These are phyloP conservation scores for Fregetta grallaria DNA, from an alignment of 2,113 vertebrate species.

Conservation along the genomic window DNA sequence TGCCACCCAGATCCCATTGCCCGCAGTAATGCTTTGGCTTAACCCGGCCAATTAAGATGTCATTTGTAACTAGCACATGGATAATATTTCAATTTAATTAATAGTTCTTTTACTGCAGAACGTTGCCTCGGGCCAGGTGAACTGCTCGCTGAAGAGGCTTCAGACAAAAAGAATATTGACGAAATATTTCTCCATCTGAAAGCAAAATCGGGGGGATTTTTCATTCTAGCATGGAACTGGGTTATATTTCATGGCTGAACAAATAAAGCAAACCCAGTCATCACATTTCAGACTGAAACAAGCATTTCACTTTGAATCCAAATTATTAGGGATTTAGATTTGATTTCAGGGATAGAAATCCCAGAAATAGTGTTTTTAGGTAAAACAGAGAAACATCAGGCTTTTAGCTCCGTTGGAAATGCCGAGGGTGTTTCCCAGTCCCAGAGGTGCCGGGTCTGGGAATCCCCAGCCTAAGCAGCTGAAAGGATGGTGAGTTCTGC, in stretches of 20 bases:
- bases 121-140: background rate
- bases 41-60: accelerated
- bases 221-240: background rate
- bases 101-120: background rate
- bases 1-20: background rate
- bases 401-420: background rate
- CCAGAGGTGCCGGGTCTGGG: background rate
- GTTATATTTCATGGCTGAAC: background rate
- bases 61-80: background rate
- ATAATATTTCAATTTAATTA: background rate
- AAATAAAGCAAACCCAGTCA: background rate
- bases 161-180: background rate
- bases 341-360: background rate
- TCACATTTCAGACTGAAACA: background rate
- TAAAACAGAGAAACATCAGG: background rate
- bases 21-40: background rate
- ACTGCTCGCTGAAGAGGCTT: background rate
- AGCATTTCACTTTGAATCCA: background rate
- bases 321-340: background rate
- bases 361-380: background rate
- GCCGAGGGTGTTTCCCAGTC: background rate
- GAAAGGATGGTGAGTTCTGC: background rate
- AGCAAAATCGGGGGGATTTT: background rate
- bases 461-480: background rate
- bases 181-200: background rate